Conservation (phyloP, 2,113 vertebrate genomes). For the Nothocercus julius region DNA sequence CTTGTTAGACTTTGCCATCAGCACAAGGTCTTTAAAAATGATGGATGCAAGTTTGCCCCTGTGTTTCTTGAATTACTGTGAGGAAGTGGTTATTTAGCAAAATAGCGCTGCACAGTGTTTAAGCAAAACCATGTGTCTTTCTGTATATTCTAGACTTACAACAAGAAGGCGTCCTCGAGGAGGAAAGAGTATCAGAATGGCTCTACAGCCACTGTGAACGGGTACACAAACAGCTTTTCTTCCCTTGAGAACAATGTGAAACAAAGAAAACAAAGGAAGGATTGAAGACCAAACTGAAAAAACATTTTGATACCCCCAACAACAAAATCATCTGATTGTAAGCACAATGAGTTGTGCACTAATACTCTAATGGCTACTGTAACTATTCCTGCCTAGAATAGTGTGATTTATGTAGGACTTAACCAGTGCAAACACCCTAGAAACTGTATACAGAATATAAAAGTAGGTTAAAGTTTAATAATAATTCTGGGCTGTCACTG, state of each 20-base stretch:
- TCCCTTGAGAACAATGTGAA: conserved; percentile 77
- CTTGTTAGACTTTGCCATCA: neutral
- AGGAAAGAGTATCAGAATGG: conserved; percentile 89
- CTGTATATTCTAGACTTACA: conserved; percentile 87
- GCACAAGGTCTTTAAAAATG: neutral
- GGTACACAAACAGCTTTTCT: conserved; percentile 84
- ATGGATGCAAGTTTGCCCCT: neutral
- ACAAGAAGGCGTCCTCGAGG: conserved; percentile 80
- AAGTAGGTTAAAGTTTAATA: conserved; percentile 77
- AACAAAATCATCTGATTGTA: conserved; percentile 76
- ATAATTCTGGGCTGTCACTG: conserved; percentile 77
- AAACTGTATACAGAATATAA: conserved; percentile 72
- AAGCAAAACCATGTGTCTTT: conserved; percentile 43
- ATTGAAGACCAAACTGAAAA: conserved; percentile 81
- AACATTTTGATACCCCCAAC: conserved; percentile 65
- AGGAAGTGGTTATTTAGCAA: conserved; percentile 10
- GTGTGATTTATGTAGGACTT: conserved; percentile 79
- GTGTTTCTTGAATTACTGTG: neutral
- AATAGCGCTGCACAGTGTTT: neutral
- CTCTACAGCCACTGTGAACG: conserved; percentile 78
- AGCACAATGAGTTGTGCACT: conserved; percentile 81
- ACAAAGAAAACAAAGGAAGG: conserved; percentile 86
- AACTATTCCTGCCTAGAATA: conserved; percentile 80
- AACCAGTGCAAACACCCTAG: conserved; percentile 80
- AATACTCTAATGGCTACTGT: conserved; percentile 80